A percentile compares a stretch with the other conserved stretches of the same genome.
Conservation (phyloP, 2,113 vertebrate species). For the Hippocampus mohnikei region DNA sequence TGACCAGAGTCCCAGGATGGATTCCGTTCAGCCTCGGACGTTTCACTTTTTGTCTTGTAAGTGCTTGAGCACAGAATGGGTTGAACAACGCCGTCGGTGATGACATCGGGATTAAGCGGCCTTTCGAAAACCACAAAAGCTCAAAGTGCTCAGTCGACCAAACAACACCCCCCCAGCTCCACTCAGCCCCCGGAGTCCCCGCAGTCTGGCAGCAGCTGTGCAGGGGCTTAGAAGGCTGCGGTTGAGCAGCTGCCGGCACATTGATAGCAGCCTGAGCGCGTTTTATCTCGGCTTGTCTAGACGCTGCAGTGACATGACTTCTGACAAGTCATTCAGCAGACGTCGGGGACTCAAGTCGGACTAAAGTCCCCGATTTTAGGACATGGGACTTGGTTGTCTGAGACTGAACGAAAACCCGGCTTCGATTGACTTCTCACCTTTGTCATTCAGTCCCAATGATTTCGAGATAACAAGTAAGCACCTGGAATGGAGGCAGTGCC, state of each 20-base stretch:
- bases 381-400: not conserved
- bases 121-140: slow-evolving; percentile 12
- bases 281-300: slow-evolving; percentile 2
- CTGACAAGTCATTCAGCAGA: not conserved
- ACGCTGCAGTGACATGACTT: not conserved
- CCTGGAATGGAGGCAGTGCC: slow-evolving; percentile 64
- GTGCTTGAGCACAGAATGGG: not conserved
- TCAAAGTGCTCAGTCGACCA: slow-evolving; percentile 32
- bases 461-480: slow-evolving; percentile 39
- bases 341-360: no score
- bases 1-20: not conserved
- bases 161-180: slow-evolving; percentile 2
- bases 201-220: slow-evolving; percentile 20
- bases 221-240: slow-evolving; percentile 27
- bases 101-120: slow-evolving; percentile 12
- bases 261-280: not conserved
- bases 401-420: no score
- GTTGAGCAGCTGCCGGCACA: slow-evolving; percentile 8
- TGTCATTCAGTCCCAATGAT: slow-evolving; percentile 13
- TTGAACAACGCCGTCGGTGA: not conserved
- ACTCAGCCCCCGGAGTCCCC: not conserved
- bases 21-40: not conserved
- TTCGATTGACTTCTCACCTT: no score
- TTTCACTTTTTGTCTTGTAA: not conserved
- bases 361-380: not conserved